A percentile compares a stretch with the other conserved stretches of the same genome.
phyloP scores from a whole-genome alignment of 2,797 vertebrate species.

The Catamblyrhynchus diadema region DNA sequence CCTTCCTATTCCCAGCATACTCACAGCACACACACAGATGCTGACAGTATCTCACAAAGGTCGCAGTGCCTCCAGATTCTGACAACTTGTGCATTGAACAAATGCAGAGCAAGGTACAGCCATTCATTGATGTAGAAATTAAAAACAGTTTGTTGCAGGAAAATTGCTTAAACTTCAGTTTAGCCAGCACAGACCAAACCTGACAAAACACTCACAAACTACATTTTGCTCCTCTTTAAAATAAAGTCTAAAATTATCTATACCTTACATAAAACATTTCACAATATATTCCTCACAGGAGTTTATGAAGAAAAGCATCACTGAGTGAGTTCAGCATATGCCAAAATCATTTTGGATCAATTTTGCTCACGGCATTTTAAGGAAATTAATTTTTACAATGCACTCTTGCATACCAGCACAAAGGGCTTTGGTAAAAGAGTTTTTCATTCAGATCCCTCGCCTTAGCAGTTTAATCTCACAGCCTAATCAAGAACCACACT shows the following conservation, averaged over 20 bases:
- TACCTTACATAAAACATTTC: slow-evolving; percentile 37
- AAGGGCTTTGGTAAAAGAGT: slow-evolving; percentile 56
- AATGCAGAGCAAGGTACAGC: slow-evolving; percentile 3
- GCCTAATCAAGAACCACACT: slow-evolving; percentile 50
- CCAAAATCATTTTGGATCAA: slow-evolving; percentile 57
- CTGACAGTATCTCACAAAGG: slow-evolving; percentile 33
- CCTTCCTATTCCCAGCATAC: background rate
- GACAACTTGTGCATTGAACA: slow-evolving; percentile 19
- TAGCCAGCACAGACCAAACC: slow-evolving; percentile 18
- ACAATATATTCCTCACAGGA: background rate
- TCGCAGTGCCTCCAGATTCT: slow-evolving; percentile 34
- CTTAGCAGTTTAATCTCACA: slow-evolving; percentile 36
- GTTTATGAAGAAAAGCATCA: slow-evolving; percentile 11
- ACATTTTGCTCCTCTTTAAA: slow-evolving; percentile 53
- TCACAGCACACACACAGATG: background rate
- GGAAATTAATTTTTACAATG: slow-evolving; percentile 70
- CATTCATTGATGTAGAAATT: slow-evolving; percentile 22
- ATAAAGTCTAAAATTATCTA: slow-evolving; percentile 28
- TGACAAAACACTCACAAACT: slow-evolving; percentile 34
- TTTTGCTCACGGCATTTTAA: slow-evolving; percentile 59
- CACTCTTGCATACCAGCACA: slow-evolving; percentile 38
- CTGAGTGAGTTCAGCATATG: slow-evolving; percentile 43
- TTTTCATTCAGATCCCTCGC: background rate
- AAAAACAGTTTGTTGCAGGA: slow-evolving; percentile 30
- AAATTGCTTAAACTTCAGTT: slow-evolving; percentile 31